These are phyloP conservation scores for Tauraco hartlaubi DNA, from an alignment of 2,797 vertebrate species.

Conservation along the genomic window DNA sequence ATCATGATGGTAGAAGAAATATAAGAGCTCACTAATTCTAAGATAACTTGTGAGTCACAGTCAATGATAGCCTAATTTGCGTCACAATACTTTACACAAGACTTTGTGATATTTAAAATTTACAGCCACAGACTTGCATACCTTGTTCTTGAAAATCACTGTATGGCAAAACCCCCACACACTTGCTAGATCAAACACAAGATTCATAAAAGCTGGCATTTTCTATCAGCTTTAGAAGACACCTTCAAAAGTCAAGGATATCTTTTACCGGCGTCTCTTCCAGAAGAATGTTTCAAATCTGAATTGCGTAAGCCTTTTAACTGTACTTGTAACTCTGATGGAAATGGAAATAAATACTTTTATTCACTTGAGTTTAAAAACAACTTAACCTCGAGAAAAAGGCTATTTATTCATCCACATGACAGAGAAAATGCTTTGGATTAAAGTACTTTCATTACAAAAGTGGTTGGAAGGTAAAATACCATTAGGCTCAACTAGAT, in stretches of 20 bases:
- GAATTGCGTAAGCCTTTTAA: conserved; percentile 11
- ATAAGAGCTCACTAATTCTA: background rate
- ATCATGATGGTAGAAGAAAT: background rate
- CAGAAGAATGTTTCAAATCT: background rate
- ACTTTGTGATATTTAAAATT: background rate
- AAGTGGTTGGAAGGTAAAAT: conserved; percentile 49
- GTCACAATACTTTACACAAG: background rate
- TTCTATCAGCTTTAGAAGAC: conserved; percentile 13
- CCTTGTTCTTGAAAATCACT: background rate
- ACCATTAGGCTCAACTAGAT: conserved; percentile 45
- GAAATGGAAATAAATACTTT: conserved; percentile 12
- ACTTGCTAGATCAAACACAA: background rate
- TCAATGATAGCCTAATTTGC: background rate
- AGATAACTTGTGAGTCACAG: background rate
- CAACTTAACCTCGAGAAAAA: conserved; percentile 16
- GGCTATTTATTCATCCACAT: conserved; percentile 54
- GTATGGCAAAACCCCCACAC: background rate
- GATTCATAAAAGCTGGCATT: background rate
- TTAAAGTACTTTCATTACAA: conserved; percentile 63
- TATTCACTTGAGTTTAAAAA: conserved; percentile 44
- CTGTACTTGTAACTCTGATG: background rate
- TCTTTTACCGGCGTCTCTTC: background rate
- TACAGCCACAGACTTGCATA: background rate
- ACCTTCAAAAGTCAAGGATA: background rate
- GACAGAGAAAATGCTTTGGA: conserved; percentile 44